These are phyloP conservation scores for Lacanobia wlatinum DNA, from an alignment of 2,888 invertebrate genomes.

Conservation along the genomic window DNA sequence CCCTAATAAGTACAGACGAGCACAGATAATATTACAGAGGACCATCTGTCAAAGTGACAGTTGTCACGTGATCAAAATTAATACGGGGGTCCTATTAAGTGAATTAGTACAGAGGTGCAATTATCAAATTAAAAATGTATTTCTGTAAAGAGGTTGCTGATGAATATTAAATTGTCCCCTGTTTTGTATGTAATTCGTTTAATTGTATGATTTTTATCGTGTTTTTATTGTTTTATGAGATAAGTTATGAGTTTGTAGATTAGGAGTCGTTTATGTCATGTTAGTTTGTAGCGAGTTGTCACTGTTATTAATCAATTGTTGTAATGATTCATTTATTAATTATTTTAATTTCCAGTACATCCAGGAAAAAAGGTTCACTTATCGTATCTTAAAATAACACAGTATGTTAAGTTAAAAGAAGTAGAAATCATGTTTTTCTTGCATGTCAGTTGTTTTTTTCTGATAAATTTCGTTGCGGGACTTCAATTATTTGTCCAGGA, in stretches of 20 bases:
- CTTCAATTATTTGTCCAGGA: too few species aligned
- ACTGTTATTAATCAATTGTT: conserved; percentile 19
- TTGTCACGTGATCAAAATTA: conserved; percentile 89
- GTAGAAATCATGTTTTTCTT: too few species aligned
- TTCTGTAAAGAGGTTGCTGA: conserved; percentile 83
- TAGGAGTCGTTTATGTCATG: conserved; percentile 63
- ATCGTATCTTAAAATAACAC: too few species aligned
- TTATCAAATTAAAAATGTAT: conserved; percentile 89
- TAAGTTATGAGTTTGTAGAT: conserved; percentile 61
- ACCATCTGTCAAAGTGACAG: conserved; percentile 86
- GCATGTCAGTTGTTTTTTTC: background rate
- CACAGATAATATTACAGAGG: conserved; percentile 66
- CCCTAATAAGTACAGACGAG: conserved; percentile 42
- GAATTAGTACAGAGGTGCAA: conserved; percentile 80
- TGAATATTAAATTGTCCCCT: conserved; percentile 84
- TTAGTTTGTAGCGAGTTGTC: conserved; percentile 46
- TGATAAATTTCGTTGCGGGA: background rate
- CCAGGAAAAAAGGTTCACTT: too few species aligned
- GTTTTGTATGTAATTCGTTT: conserved; percentile 71
- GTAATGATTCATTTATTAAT: background rate
- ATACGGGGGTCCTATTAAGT: conserved; percentile 79
- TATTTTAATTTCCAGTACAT: too few species aligned
- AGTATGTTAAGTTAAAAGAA: too few species aligned
- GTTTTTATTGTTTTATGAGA: conserved; percentile 65
- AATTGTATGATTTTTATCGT: conserved; percentile 66